These are phyloP conservation scores for Trissolcus japonicus DNA, from an alignment of 2,888 invertebrate species.

Conservation along the genomic window DNA sequence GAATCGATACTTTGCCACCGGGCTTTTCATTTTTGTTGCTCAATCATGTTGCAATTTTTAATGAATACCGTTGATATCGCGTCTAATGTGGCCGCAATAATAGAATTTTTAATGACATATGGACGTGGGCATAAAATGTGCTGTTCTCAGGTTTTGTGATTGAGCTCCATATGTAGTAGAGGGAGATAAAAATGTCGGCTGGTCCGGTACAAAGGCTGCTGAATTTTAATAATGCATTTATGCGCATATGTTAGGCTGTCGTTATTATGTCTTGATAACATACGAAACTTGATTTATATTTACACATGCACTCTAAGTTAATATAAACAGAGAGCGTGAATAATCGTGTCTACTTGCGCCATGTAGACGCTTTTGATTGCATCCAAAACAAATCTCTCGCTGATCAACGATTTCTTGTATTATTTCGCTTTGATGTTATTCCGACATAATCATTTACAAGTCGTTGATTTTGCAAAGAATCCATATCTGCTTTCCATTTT, in stretches of 20 bases:
- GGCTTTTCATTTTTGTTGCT: conserved; percentile 40
- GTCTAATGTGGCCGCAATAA: conserved; percentile 63
- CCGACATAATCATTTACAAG: no score
- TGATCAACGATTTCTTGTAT: no score
- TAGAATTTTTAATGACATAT: conserved; percentile 67
- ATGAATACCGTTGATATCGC: conserved; percentile 37
- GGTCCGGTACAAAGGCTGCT: conserved; percentile 65
- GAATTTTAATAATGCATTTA: conserved; percentile 76
- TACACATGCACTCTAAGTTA: conserved; percentile 29
- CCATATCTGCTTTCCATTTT: no score
- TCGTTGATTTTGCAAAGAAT: no score
- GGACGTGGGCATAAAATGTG: conserved; percentile 64
- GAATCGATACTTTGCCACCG: conserved; percentile 29
- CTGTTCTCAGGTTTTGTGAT: conserved; percentile 59
- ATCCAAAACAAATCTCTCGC: neutral
- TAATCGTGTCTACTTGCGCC: no score
- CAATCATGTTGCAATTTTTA: conserved; percentile 51
- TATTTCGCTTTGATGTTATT: no score
- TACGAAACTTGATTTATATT: conserved; percentile 46
- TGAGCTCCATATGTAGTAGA: conserved; percentile 67
- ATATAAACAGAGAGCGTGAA: conserved; percentile 20
- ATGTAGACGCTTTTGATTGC: conserved; percentile 28
- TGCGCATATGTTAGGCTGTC: conserved; percentile 75
- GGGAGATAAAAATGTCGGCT: conserved; percentile 61
- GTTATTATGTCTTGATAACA: conserved; percentile 68